phyloP scores from a whole-genome alignment of 1,140 invertebrate species.

The Halyomorpha halys region DNA sequence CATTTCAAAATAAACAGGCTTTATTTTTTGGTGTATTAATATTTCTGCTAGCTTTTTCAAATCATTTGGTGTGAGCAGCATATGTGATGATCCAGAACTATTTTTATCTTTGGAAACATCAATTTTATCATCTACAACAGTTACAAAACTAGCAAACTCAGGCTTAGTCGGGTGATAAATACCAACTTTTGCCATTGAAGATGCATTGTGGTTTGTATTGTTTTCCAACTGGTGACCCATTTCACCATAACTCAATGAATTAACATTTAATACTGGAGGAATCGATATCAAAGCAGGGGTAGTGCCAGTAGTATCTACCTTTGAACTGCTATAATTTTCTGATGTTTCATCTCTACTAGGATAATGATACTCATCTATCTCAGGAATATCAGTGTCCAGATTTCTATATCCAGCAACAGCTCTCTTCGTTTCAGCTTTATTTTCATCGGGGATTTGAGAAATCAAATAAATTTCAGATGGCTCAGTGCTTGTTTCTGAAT shows the following conservation, averaged over 20 bases:
- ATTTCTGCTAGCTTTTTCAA: slow-evolving; percentile 26
- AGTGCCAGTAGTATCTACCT: too few species aligned
- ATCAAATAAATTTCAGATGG: too few species aligned
- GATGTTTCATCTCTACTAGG: background rate
- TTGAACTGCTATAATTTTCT: background rate
- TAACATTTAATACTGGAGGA: slow-evolving; percentile 1
- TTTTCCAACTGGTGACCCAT: background rate
- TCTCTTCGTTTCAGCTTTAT: too few species aligned
- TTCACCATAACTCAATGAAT: background rate
- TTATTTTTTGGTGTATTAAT: slow-evolving; percentile 26
- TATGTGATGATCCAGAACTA: slow-evolving; percentile 4
- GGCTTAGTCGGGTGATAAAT: slow-evolving; percentile 19
- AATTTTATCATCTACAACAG: slow-evolving; percentile 15
- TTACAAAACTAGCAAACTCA: slow-evolving; percentile 12
- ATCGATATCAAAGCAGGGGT: background rate
- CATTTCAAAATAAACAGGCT: background rate
- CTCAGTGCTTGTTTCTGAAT: too few species aligned
- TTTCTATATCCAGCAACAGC: background rate
- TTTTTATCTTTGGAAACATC: background rate
- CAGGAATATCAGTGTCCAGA: slow-evolving; percentile 2
- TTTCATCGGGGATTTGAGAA: too few species aligned
- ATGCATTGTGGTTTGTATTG: background rate
- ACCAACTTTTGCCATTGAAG: slow-evolving; percentile 17
- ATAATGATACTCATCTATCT: background rate
- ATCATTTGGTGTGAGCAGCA: slow-evolving; percentile 25